Evolutionary conservation across 2,888 invertebrate genomes (phyloP), one percentile per base, ranked within the genome.

Genomic region (Argyresthia goedartella): DNA sequence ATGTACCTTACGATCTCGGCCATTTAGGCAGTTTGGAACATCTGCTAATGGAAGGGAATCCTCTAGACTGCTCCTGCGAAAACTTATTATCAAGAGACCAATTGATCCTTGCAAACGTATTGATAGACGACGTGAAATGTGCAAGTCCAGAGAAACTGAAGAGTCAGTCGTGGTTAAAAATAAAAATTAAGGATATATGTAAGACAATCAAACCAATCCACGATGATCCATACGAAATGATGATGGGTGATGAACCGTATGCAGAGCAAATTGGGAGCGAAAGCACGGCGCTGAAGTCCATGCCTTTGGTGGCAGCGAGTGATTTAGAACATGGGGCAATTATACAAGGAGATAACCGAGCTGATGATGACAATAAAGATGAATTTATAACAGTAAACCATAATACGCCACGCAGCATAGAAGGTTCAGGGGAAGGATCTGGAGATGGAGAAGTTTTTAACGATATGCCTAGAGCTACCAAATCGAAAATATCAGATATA

Each of bases 51-150:
- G 85, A 88, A 50, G 90, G 90, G 46, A 94, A 94, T 68, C 90
- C 90, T 41, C 77, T 94, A 7, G 84, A 90, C 60, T 94, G 94
- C 73, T 89, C 91, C 34, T 94, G 93, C 66, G 88, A 89, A 56
- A 92, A 92, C 53, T 72, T 93, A 53, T 79, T 88, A 57, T 84
- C 89, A 49, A 88, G 92, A 57, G 90, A 93, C 63, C 84, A 85
- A 59, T 71, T 94, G 59, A 66, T 89, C 49, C 71, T 84, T 55
- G 81, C 81, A 54, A 81, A 86, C 54, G 84, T 90, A 14, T 84
- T 81, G 52, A 88, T 89, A 60, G 88, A 89, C 66, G 72, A 76
- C 59, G 84, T 89, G 0, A 72, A 79, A 59, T 92, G 92, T 72
- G 72, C 69, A n/a, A 75, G 79, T 51, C 91, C 91, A 0, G 42